Base-by-base conservation (phyloP, 2,888 invertebrate genomes). In the Drosophila prolongata region DNA sequence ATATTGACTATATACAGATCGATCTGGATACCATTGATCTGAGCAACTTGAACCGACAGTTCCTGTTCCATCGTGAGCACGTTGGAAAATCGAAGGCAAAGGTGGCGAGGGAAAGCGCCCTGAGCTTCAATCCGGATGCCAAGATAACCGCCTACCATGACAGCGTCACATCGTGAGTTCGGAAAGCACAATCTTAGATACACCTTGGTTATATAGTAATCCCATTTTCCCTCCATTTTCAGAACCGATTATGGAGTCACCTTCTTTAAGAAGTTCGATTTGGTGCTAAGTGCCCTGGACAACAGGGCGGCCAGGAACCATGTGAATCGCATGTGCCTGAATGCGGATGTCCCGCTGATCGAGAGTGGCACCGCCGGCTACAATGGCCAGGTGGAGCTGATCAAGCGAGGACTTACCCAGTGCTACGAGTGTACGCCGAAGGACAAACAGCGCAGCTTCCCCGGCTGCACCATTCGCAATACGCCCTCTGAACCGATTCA, bases 21-120 rank as follows among this genome's bases (percentile, higher is more conserved):
- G 99, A 99, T 94, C 94, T 99, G 91, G 99, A 99, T 92, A 99
- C 99, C 0, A 99, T 99, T 91, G 99, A 99, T 93, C 97, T 99
- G 65, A 99, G 99, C 93, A 99, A 99, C 92, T 93, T 99, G 78
- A 99, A 99, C 93, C 95, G 99, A 42, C 99, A 99, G 92, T 99
- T 99, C 92, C 93, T 99, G n/a, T 99, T 99, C 90, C 97, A 98
- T 90, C 97, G 98, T 89, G 97, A 98, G 90, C 99, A 99, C 94
- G 99, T 99, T 71, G 99, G 99, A 2, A 98, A 98, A 92, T 97
- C 99, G 0, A 99, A 99, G 93, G 97, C 99, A 0, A 94, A 95
- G 81, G 97, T 99, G 27, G 99, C 99, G 0, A 95, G 95, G 78
- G 97, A 98, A 91, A 98, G 97, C 87, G 98, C 98, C 2, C 93